These are phyloP conservation scores for Selene dorsalis DNA, from an alignment of 2,797 vertebrate genomes.

Conservation along the genomic window DNA sequence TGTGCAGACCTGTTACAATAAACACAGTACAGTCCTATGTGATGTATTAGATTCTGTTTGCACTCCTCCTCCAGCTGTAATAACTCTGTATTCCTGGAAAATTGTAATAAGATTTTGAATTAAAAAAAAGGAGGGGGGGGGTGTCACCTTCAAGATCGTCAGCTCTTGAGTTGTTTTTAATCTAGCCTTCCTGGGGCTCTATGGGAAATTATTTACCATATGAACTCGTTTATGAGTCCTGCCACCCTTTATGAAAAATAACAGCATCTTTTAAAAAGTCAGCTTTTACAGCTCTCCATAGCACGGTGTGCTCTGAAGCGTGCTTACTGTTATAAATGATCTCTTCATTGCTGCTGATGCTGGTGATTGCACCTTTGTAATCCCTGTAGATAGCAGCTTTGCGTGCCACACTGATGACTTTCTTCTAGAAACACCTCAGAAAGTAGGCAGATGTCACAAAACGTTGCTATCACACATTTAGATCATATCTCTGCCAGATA, in stretches of 20 bases:
- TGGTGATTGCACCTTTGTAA: conserved; percentile 52
- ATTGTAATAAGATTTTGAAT: conserved; percentile 52
- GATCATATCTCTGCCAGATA: conserved; percentile 64
- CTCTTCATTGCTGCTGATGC: conserved; percentile 62
- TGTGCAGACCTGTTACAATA: conserved; percentile 19
- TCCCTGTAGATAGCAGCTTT: conserved; percentile 53
- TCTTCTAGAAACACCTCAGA: conserved; percentile 42
- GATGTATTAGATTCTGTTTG: conserved; percentile 36
- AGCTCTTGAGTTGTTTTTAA: conserved; percentile 36
- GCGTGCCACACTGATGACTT: conserved; percentile 37
- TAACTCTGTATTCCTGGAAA: conserved; percentile 25
- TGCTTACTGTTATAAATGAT: conserved; percentile 59
- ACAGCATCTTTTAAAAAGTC: conserved; percentile 33
- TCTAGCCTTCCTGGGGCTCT: conserved; percentile 23
- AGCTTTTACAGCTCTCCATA: conserved; percentile 26
- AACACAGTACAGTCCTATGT: conserved; percentile 15
- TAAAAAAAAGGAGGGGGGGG: neutral
- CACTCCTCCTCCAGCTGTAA: neutral
- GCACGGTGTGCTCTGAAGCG: conserved; percentile 14
- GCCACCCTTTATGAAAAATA: conserved; percentile 47
- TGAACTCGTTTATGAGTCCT: conserved; percentile 15
- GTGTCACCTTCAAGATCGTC: conserved; percentile 15
- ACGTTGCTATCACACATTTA: conserved; percentile 50
- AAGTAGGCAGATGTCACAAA: conserved; percentile 61
- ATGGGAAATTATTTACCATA: conserved; percentile 44